These are phyloP conservation scores for Onthophagus taurus DNA, from an alignment of 1,140 invertebrate genomes.

Conservation along the genomic window DNA sequence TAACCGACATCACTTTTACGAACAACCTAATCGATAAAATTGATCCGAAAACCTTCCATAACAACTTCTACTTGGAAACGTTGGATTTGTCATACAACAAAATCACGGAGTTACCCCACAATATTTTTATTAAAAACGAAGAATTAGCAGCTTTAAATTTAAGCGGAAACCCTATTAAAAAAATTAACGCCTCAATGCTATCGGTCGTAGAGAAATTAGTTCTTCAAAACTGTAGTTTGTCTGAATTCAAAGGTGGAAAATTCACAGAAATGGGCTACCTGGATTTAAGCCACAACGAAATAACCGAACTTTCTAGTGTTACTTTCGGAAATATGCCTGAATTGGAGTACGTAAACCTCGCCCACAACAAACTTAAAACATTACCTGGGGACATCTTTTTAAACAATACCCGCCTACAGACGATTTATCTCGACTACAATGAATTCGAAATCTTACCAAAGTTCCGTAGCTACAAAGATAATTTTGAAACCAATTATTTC, in stretches of 20 bases:
- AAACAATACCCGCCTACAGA: conserved; percentile 23
- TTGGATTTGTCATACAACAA: conserved; percentile 31
- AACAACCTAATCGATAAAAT: conserved; percentile 29
- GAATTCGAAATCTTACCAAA: conserved; percentile 27
- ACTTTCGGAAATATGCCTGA: conserved; percentile 23
- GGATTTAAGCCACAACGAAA: conserved; percentile 30
- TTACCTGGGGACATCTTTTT: conserved; percentile 26
- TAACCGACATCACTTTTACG: conserved; percentile 26
- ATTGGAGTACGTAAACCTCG: conserved; percentile 27
- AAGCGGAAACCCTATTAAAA: conserved; percentile 28
- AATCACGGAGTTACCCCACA: conserved; percentile 23
- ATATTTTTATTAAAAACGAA: conserved; percentile 25
- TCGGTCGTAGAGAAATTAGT: conserved; percentile 27
- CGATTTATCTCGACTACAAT: conserved; percentile 28
- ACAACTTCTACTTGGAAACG: conserved; percentile 24
- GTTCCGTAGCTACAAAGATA: conserved; percentile 20
- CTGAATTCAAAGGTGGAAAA: conserved; percentile 22
- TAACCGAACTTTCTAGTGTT: conserved; percentile 20
- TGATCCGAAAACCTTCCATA: conserved; percentile 23
- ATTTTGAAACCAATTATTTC: conserved; percentile 25
- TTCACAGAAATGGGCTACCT: conserved; percentile 23
- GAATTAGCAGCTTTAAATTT: conserved; percentile 25
- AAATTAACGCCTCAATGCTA: conserved; percentile 20
- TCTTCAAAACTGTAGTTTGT: conserved; percentile 27
- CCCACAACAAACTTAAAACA: conserved; percentile 26